Evolutionary conservation across 2,888 invertebrate genomes (phyloP), one percentile per base, ranked within the genome.

Genomic region (Athetis lepigone): DNA sequence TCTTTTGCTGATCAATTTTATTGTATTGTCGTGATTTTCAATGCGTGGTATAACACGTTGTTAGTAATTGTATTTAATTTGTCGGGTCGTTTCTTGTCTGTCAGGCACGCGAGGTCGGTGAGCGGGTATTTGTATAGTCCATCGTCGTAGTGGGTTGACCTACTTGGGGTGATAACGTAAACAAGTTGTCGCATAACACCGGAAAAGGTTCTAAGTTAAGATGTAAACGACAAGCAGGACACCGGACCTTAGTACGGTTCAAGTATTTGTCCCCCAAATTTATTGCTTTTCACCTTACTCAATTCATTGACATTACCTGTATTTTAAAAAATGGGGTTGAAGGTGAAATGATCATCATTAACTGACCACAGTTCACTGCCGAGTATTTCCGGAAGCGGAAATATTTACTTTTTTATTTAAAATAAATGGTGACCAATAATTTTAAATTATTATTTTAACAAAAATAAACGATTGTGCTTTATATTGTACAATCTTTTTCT

Each of bases 101-200:
- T 59, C 64, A 27, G 64, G 75, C 89, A 87, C 84, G 88, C 88
- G 85, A 89, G 86, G 86, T 82, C 86, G 76, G 46, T 65, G 65
- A 68, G 62, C 57, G 61, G 69, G 54, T 77, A 77, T 77, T 80
- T 78, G 77, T 81, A 49, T 72, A 75, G 69, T 80, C 80, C 79
- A 82, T 85, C 76, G 81, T 79, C 77, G 67, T 68, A 71, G 71
- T 74, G 68, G 72, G 75, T 77, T 81, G 81, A 85, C 84, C 85
- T 75, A 80, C 75, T 80, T 75, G 62, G 36, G 49, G 67, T 66
- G 63, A 61, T 71, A 70, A 67, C 56, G 63, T 70, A 60, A 75
- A 69, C 61, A 68, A 61, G 37, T 61, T 72, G 46, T 64, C 66
- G 64, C 65, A 74, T 61, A 66, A 70, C 47, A 71, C 75, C 68